phyloP scores from a whole-genome alignment of 2,113 vertebrate genomes.

The Zonotrichia leucophrys region DNA sequence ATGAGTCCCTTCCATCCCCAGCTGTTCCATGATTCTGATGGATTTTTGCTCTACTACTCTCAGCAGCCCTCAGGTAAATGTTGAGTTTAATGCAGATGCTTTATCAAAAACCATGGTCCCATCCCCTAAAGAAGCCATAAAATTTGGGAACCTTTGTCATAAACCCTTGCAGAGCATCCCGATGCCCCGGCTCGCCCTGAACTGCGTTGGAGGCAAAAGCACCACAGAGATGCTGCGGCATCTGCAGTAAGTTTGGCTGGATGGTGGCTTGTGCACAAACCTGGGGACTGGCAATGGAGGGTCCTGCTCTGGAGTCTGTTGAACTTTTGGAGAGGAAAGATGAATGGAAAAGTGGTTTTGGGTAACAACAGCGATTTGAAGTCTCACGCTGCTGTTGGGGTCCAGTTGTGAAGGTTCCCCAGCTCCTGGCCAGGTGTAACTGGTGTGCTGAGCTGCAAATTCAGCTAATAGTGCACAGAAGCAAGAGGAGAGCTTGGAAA shows the following conservation, averaged over 20 bases:
- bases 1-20: background rate
- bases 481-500: background rate
- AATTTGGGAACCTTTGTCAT: background rate
- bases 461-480: background rate
- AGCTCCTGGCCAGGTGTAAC: background rate
- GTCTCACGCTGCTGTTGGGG: background rate
- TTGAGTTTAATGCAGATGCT: background rate
- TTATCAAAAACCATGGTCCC: rapidly evolving
- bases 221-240: constrained; percentile 91
- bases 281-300: rapidly evolving
- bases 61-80: background rate
- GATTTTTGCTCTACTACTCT: background rate
- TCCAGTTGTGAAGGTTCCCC: background rate
- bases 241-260: constrained; percentile 81
- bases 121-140: background rate
- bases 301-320: background rate
- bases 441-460: background rate
- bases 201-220: constrained; percentile 92
- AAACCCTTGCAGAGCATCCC: constrained; percentile 76
- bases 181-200: constrained; percentile 88
- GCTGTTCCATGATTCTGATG: background rate
- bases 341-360: background rate
- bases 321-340: background rate
- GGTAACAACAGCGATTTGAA: background rate
- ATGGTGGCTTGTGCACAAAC: background rate